Base-by-base conservation (phyloP, 1,140 invertebrate genomes). In the Notospermus geniculatus region DNA sequence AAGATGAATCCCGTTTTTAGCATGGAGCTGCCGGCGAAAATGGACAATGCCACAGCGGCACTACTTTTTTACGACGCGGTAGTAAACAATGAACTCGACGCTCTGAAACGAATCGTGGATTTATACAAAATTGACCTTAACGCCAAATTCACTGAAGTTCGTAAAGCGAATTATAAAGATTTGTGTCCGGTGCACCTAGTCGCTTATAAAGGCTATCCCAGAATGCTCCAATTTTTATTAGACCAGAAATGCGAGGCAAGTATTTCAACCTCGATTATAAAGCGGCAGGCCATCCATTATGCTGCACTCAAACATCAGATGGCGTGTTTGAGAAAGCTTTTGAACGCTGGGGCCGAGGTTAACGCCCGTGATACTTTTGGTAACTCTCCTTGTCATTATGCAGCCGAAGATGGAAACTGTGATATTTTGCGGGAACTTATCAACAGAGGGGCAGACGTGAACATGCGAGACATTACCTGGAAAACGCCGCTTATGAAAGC, bases 401-500 rank as follows among this genome's bases (percentile, higher is more conserved):
- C 79, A 0, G 79, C 79, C 11, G 79, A 80, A 52, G 78, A 80
- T 54, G 79, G 79, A n/a, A 73, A 79, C 61, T 75, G 71, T 57
- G 74, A 79, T 58, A 76, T 80, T 25, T 56, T 80, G 15, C 74
- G 77, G 43, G 75, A 79, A 13, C 58, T 80, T 1, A 72, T 80
- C 9, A 71, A 72, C 9, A 71, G 76, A 39, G 72, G 74, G 17
- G 74, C 75, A 2, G 74, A 80, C 45, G 73, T 79, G 27, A 73
- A 80, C 63, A 75, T 71, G 25, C 71, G 79, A 59, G 79, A 81
- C 54, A 81, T 81, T 50, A 81, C 79, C 23, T 76, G 73, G 13
- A 81, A 81, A 57, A 81, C 79, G 15, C 78, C 79, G 1, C 69
- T 81, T 32, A 81, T 81, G 78, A 81, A 81, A 62, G 78, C 79